Evolutionary conservation across 2,888 invertebrate genomes (phyloP).

Genomic region (Carpatolechia fugitivella): DNA sequence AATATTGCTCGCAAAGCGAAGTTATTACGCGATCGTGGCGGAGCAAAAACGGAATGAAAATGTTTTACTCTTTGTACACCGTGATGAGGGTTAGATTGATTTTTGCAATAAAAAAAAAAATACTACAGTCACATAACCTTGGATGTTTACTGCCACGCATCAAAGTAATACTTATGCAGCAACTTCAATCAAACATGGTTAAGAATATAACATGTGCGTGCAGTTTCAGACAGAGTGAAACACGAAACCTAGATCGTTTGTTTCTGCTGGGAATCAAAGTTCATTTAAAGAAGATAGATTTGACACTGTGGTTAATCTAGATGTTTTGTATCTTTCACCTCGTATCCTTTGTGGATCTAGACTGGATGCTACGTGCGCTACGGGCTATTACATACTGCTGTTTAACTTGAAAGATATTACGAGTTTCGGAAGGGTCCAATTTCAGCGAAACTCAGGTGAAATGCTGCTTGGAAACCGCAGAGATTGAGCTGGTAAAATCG

Average conservation of each 20-base stretch:
- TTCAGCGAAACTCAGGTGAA: constrained; percentile 13
- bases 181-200: too few species aligned
- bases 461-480: background rate
- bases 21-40: too few species aligned
- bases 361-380: constrained; percentile 29
- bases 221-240: too few species aligned
- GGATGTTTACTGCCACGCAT: too few species aligned
- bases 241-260: too few species aligned
- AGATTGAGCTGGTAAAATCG: background rate
- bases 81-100: too few species aligned
- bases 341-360: constrained; percentile 33
- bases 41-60: too few species aligned
- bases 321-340: constrained; percentile 14
- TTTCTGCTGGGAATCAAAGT: too few species aligned
- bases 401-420: constrained; percentile 34
- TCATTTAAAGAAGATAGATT: background rate
- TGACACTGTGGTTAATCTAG: background rate
- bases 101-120: too few species aligned
- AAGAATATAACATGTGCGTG: too few species aligned
- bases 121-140: too few species aligned
- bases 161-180: too few species aligned
- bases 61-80: constrained; percentile 1
- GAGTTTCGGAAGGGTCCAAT: constrained; percentile 19
- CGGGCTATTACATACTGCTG: constrained; percentile 30
- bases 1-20: background rate